phyloP scores from a whole-genome alignment of 2,113 vertebrate genomes.

The Nematolebias whitei region DNA sequence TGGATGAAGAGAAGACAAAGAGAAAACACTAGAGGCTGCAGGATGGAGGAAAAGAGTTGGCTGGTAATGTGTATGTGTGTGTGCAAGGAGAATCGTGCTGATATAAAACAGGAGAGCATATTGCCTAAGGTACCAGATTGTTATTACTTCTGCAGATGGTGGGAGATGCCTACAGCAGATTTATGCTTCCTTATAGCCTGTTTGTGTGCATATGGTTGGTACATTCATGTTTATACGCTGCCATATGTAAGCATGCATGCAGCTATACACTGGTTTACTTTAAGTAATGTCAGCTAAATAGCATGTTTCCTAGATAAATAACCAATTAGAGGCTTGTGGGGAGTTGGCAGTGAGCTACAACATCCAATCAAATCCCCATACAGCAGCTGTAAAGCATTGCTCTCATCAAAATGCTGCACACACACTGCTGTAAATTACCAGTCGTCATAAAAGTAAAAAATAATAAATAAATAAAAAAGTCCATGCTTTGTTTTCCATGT shows the following conservation, averaged over 20 bases:
- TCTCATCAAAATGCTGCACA: slow-evolving; percentile 38
- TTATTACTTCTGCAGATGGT: slow-evolving; percentile 71
- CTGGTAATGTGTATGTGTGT: slow-evolving; percentile 4
- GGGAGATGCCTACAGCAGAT: slow-evolving; percentile 54
- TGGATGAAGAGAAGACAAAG: slow-evolving; percentile 1
- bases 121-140: slow-evolving; percentile 61
- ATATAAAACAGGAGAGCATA: slow-evolving; percentile 49
- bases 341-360: slow-evolving; percentile 30
- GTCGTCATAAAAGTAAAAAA: slow-evolving; percentile 14
- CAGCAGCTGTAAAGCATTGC: slow-evolving; percentile 42
- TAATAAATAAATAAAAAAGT: slow-evolving; percentile 21
- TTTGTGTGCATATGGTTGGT: slow-evolving; percentile 20
- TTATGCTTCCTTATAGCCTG: slow-evolving; percentile 48
- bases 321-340: slow-evolving; percentile 56
- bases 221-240: slow-evolving; percentile 19
- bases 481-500: not conserved
- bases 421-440: slow-evolving; percentile 44
- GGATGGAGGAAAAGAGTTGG: slow-evolving; percentile 15
- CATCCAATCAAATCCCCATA: slow-evolving; percentile 57
- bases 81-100: slow-evolving; percentile 29
- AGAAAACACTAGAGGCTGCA: slow-evolving; percentile 19
- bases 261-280: slow-evolving; percentile 52
- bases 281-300: slow-evolving; percentile 67
- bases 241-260: slow-evolving; percentile 36
- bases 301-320: slow-evolving; percentile 61